Evolutionary conservation across 35 echinoderm and acorn worm species (phyloP).

Genomic region (Chiridota heheva): DNA sequence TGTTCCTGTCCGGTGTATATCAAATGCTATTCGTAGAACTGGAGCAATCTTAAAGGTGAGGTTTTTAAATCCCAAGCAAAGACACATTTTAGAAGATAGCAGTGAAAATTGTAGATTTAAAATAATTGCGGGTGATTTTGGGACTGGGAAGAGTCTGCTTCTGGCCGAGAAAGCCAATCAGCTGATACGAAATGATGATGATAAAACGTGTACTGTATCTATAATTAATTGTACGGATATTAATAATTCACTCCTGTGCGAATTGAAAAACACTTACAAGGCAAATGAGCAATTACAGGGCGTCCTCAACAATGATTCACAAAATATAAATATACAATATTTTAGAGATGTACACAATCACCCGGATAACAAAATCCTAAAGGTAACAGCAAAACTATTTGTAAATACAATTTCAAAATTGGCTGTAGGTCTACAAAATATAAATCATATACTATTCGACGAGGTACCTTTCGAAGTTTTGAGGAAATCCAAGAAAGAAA

Average conservation of each 20-base stretch:
- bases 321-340: not conserved
- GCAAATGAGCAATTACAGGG: constrained; percentile 17
- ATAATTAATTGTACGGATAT: constrained; percentile 42
- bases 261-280: constrained; percentile 19
- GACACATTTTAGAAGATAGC: not conserved
- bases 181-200: not conserved
- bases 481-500: constrained; percentile 4
- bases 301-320: not conserved
- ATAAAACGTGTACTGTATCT: not conserved
- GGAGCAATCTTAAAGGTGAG: constrained; percentile 17
- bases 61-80: constrained; percentile 17
- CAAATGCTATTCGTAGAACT: not conserved
- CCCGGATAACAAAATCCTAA: constrained; percentile 2
- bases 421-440: not conserved
- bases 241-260: constrained; percentile 26
- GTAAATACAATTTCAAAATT: constrained; percentile 14
- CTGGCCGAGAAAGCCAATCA: constrained; percentile 33
- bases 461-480: constrained; percentile 43
- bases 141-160: constrained; percentile 44
- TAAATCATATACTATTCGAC: constrained; percentile 17
- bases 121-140: constrained; percentile 33
- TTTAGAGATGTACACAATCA: constrained; percentile 6
- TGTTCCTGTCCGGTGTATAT: constrained; percentile 17
- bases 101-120: not conserved
- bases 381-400: constrained; percentile 26